phyloP scores from a whole-genome alignment of 2,113 vertebrate genomes.

The Pleuronectes platessa region DNA sequence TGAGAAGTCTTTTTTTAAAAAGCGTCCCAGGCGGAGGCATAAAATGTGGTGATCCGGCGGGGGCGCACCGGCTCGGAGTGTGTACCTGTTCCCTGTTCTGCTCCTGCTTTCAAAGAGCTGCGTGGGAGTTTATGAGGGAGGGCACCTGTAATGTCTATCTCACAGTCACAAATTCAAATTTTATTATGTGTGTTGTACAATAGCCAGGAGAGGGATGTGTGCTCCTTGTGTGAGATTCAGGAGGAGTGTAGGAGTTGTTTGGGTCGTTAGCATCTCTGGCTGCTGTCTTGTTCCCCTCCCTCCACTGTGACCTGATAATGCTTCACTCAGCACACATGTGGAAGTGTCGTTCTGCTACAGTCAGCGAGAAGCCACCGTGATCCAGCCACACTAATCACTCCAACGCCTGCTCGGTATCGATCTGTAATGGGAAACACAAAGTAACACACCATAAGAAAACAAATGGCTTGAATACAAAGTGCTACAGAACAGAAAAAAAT shows the following conservation, averaged over 20 bases:
- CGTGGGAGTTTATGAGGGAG: constrained; percentile 64
- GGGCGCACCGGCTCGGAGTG: constrained; percentile 16
- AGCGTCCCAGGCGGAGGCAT: constrained; percentile 22
- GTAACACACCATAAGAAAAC: too few relatives aligned
- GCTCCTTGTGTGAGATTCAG: constrained; percentile 17
- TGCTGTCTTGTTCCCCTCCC: not conserved
- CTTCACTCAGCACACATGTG: too few relatives aligned
- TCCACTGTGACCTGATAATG: too few relatives aligned
- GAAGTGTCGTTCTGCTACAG: too few relatives aligned
- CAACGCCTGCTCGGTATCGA: too few relatives aligned
- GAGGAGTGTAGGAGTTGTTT: constrained; percentile 54
- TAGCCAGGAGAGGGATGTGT: constrained; percentile 15
- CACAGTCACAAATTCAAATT: constrained; percentile 54
- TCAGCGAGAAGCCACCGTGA: too few relatives aligned
- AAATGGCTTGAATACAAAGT: too few relatives aligned
- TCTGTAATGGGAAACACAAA: too few relatives aligned
- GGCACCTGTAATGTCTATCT: constrained; percentile 49
- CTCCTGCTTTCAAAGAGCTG: constrained; percentile 58
- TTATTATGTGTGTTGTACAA: constrained; percentile 68
- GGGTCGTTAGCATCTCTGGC: constrained; percentile 20
- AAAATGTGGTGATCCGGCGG: constrained; percentile 34
- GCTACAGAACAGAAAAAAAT: too few relatives aligned
- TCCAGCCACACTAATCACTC: too few relatives aligned
- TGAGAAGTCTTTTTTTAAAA: constrained; percentile 4
- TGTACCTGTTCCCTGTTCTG: constrained; percentile 59